phyloP scores from a whole-genome alignment of 2,888 invertebrate species.

The Copidosoma aretas region DNA sequence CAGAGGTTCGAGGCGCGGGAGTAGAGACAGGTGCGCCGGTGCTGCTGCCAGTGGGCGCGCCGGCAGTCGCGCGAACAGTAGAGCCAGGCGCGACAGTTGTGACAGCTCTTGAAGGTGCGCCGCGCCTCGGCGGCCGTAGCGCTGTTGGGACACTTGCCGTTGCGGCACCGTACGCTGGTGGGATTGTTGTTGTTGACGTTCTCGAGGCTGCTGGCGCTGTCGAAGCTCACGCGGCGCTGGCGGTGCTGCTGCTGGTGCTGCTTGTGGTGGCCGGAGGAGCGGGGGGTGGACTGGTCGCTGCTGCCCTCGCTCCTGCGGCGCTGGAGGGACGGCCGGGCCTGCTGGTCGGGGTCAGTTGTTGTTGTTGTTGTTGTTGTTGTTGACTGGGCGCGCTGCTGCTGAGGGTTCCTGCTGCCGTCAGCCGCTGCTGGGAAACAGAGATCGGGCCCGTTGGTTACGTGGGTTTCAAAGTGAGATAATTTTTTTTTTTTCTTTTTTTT shows the following conservation, averaged over 20 bases:
- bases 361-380: too few relatives aligned
- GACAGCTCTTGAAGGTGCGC: conserved; percentile 86
- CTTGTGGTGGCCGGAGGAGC: conserved; percentile 44
- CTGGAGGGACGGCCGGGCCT: conserved; percentile 50
- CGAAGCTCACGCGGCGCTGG: conserved; percentile 67
- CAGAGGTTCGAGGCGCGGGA: conserved; percentile 90
- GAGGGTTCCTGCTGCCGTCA: background rate
- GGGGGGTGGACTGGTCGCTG: conserved; percentile 34
- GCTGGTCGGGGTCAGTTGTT: too few relatives aligned
- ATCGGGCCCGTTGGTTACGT: background rate
- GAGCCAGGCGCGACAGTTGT: conserved; percentile 87
- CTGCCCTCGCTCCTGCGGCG: conserved; percentile 73
- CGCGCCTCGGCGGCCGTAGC: conserved; percentile 79
- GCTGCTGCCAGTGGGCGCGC: conserved; percentile 90
- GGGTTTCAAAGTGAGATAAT: too few relatives aligned
- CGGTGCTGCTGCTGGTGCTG: conserved; percentile 69
- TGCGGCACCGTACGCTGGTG: conserved; percentile 77
- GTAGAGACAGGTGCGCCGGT: conserved; percentile 88
- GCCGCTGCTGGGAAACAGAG: background rate
- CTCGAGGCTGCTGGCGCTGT: conserved; percentile 56
- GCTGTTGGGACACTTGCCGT: conserved; percentile 81
- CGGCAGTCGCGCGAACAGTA: conserved; percentile 94
- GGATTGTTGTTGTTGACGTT: conserved; percentile 72
- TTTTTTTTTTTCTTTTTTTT: too few relatives aligned
- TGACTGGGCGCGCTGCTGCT: conserved; percentile 21